Base-by-base conservation (phyloP, 2,797 vertebrate genomes). In the Chromobotia macracanthus region DNA sequence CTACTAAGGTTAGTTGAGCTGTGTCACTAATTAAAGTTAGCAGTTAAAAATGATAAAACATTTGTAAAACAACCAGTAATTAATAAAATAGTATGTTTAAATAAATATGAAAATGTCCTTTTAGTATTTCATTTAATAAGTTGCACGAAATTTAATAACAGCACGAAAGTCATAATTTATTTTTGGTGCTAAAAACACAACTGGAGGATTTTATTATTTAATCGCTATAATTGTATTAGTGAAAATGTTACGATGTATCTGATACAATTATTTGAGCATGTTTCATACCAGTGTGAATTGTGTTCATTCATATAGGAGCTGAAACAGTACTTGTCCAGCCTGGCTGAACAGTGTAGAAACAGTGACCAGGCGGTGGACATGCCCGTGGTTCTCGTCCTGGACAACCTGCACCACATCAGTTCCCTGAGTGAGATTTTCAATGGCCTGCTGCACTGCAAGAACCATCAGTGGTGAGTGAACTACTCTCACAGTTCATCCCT, bases 401-500 rank as follows among this genome's bases (percentile, higher is more conserved):
- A 96, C 86, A 96, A 96, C 81, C 84, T 96, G 81, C 95, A 96
- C 78, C 94, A 96, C 0, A 89, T 95, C 73, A 91, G 93, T 84
- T 95, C 95, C 3, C 89, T 95, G 16, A 93, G 93, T 25, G 95
- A 96, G 85, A 92, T 95, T 87, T 95, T 96, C 80, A 96, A 94
- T 0, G 94, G 94, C 12, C 93, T 96, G 31, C 91, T 95, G 3
- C 95, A 92, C 92, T 95, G 94, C 94, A 95, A 95, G 84, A 94
- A 94, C 87, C 94, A 94, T 51, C 94, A 90, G 92, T 95, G 95
- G 95, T 96, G 28, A 83, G 88, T 44, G 35, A 2, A 16, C 35
- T 2, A 19, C 1, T n/a, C 2, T 10, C 0, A 8, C 2, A 3
- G 18, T 48, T 16, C 10, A n/a, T n/a, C n/a, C n/a, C n/a, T n/a